Conservation (phyloP, 2,113 vertebrate species). For the Psephotus haematonotus region DNA sequence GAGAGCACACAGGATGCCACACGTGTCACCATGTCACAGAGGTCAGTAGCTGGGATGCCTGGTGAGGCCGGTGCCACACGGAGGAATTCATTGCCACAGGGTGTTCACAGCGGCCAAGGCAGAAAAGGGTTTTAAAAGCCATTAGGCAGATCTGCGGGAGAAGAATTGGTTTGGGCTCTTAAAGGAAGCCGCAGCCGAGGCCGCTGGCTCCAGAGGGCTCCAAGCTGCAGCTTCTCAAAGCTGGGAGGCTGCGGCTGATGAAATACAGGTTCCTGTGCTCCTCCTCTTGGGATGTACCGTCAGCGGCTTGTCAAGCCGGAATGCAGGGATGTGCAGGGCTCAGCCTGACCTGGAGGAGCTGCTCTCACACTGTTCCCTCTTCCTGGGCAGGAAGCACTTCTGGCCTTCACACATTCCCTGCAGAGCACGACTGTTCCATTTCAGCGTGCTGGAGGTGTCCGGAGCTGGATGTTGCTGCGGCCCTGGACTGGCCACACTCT, state of each 20-base stretch:
- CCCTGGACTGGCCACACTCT: background rate
- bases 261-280: background rate
- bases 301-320: background rate
- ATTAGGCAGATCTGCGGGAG: conserved; percentile 42
- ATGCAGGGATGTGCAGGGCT: background rate
- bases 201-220: background rate
- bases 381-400: background rate
- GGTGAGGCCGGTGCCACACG: accelerated
- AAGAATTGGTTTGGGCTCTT: conserved; percentile 35
- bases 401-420: background rate
- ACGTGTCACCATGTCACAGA: background rate
- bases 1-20: background rate
- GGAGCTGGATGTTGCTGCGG: background rate
- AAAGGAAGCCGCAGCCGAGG: background rate
- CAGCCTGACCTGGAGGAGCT: background rate
- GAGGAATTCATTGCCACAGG: background rate
- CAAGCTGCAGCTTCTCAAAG: background rate
- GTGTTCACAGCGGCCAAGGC: background rate
- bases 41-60: background rate
- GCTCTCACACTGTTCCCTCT: background rate
- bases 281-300: accelerated
- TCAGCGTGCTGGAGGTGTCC: accelerated
- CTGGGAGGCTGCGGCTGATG: background rate
- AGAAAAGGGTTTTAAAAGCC: conserved; percentile 16
- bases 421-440: no score